Percentiles rank a stretch among this genome's conserved stretches.
Conservation (phyloP, 2,888 invertebrate genomes). For the Hypomecis atomaria region DNA sequence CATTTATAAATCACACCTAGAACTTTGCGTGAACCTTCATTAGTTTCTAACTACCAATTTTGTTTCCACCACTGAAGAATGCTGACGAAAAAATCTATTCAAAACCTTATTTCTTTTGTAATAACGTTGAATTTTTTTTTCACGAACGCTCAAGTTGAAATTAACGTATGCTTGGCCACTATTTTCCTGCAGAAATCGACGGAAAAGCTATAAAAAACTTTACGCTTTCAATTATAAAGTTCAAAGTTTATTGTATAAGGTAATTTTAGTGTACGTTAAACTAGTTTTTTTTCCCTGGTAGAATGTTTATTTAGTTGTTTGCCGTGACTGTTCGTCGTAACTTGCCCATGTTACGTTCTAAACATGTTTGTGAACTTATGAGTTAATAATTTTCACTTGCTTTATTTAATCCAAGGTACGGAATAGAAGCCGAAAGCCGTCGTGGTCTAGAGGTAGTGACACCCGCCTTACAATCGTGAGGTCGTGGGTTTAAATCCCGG, state of each 20-base stretch:
- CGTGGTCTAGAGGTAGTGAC: too few species aligned
- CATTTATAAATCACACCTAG: slow-evolving; percentile 54
- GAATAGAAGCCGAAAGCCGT: too few species aligned
- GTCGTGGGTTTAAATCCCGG: too few species aligned
- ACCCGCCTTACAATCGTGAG: too few species aligned
- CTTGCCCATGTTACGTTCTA: slow-evolving; percentile 40
- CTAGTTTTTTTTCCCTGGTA: slow-evolving; percentile 28
- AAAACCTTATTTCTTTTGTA: slow-evolving; percentile 17
- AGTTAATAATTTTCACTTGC: slow-evolving; percentile 37
- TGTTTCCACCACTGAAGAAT: slow-evolving; percentile 37
- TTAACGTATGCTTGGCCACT: slow-evolving; percentile 24
- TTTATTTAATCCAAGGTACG: slow-evolving; percentile 17
- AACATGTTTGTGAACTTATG: slow-evolving; percentile 37
- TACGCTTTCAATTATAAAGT: slow-evolving; percentile 19
- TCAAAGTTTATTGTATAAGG: slow-evolving; percentile 10
- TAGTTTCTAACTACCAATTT: slow-evolving; percentile 51
- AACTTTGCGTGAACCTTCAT: slow-evolving; percentile 52
- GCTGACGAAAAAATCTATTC: slow-evolving; percentile 15
- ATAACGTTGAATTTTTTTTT: slow-evolving; percentile 20
- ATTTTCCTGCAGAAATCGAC: slow-evolving; percentile 25
- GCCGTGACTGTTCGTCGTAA: slow-evolving; percentile 40
- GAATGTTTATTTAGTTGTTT: slow-evolving; percentile 37
- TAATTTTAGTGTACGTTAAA: slow-evolving; percentile 21
- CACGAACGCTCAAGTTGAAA: slow-evolving; percentile 1
- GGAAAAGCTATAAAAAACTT: slow-evolving; percentile 14